Base-by-base conservation (phyloP, 2,888 invertebrate species). In the Dicyrtomina minuta region DNA sequence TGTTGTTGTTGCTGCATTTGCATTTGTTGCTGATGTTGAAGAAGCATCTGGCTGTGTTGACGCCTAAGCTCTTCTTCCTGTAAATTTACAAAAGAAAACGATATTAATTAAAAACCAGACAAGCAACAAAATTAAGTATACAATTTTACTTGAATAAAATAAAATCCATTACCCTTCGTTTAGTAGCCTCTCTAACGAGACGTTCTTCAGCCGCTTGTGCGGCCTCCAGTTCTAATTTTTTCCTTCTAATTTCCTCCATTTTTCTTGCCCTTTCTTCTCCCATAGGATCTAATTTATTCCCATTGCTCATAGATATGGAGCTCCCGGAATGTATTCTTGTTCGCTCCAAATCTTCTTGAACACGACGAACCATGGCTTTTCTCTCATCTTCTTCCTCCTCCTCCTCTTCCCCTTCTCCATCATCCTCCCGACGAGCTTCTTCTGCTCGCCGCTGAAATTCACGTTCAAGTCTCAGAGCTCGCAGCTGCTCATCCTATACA, bases 391-490 rank as follows among this genome's bases (percentile, higher is more conserved):
- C 79, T 33, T 81, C 81, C 70, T 81, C 85, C 59, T 85, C 83
- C 46, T 84, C 83, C 80, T 89, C 84, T 80, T 88, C 84, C 81
- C 88, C 84, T 79, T 86, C 85, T 72, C 88, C 89, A 62, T 90
- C 90, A 66, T 89, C 89, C 78, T 88, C 90, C 22, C 73, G 87
- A 87, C 75, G 87, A 41, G 86, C 86, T 82, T 93, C 92, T 80
- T 90, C 89, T 2, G 94, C 95, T 59, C 96, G 85, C 61, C 93
- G 87, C 81, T 96, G 95, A 82, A 97, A 97, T 83, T 97, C 96
- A 71, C 92, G 86, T 81, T 97, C 96, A n/a, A 96, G 84, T 75
- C 91, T 89, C 68, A 97, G 84, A n/a, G 93, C 90, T 68, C 93
- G 87, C 20, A 95, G 83, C 80, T 93, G 92, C 80, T 95, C 94